Evolutionary conservation across 2,888 invertebrate species (phyloP), one percentile per base, ranked within the genome.

Genomic region (Lycia hirtaria): DNA sequence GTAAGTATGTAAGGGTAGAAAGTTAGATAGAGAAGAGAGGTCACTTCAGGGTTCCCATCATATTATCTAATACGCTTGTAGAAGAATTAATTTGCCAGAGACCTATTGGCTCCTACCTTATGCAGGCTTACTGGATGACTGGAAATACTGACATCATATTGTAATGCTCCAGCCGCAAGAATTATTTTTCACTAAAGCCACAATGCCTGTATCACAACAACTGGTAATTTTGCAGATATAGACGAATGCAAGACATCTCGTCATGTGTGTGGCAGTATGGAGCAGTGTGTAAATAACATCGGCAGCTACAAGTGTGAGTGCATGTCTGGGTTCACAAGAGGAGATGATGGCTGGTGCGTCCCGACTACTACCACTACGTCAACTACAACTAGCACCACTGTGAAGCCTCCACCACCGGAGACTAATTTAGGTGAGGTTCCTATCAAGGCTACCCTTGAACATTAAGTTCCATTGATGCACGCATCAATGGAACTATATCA

Each of bases 281-380:
- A 82, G 43, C 56, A 64, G 3, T 82, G 82, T 51, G 55, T 78
- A 44, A 73, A 81, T 68, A 67, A 68, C 0, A 95, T 95, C 0
- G 98, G 98, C 0, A 96, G 97, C 4, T 98, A 96, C 80, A 86
- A 89, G 14, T 97, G 97, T 78, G 93, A 94, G 22, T 98, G 98
- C 76, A 95, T 97, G 0, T 81, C 93, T 0, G 98, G 98, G 0
- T 98, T 96, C 80, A 82, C 93, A 10, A 92, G 93, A 56, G 96
- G 97, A 70, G 81, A 86, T 0, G 76, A 78, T 3, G 88, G 87
- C 4, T 87, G 81, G 78, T 91, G 91, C 50, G 72, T 78, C 0
- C 52, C 71, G 5, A 57, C 73, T 0, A 64, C 73, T 3, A 68
- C 72, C 12, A 71, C 72, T 9, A 69, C 66, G 2, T 67, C 71